A percentile compares a stretch with the other conserved stretches of the same genome.
These are phyloP conservation scores for Calephelis perditalis DNA, from an alignment of 2,888 invertebrate species.

Conservation along the genomic window DNA sequence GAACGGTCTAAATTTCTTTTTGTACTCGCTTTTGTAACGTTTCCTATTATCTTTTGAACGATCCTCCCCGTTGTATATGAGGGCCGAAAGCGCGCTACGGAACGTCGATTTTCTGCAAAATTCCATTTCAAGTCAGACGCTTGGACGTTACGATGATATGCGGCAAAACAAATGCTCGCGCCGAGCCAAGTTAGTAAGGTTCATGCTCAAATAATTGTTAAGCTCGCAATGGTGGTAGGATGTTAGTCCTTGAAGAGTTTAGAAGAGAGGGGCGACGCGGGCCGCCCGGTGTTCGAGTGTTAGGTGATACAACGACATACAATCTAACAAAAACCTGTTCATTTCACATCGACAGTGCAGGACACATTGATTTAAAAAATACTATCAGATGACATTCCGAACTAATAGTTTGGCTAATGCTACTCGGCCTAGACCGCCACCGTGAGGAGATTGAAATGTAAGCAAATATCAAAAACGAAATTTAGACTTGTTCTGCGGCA, in stretches of 20 bases:
- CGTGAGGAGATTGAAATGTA: conserved; percentile 61
- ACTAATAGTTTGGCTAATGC: conserved; percentile 62
- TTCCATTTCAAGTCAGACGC: conserved; percentile 74
- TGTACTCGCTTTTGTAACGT: conserved; percentile 87
- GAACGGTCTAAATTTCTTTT: conserved; percentile 89
- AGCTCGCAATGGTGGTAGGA: conserved; percentile 76
- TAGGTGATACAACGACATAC: conserved; percentile 74
- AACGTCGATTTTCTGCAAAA: conserved; percentile 79
- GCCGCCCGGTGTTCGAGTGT: conserved; percentile 53
- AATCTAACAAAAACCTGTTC: conserved; percentile 70
- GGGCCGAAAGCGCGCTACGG: conserved; percentile 78
- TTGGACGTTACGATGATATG: conserved; percentile 65
- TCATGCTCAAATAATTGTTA: conserved; percentile 75
- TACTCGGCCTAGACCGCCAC: conserved; percentile 76
- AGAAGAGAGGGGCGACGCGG: conserved; percentile 57
- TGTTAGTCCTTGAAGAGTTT: conserved; percentile 66
- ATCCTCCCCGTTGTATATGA: conserved; percentile 79
- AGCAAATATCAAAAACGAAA: conserved; percentile 79
- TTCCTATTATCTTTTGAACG: conserved; percentile 81
- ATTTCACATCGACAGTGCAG: conserved; percentile 62
- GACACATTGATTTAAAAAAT: conserved; percentile 64
- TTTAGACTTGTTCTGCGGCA: conserved; percentile 77
- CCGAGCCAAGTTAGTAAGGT: conserved; percentile 69
- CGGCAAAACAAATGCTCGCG: conserved; percentile 74
- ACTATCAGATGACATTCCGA: conserved; percentile 71